These are phyloP conservation scores for Periparus ater DNA, from an alignment of 2,797 vertebrate species.

Conservation along the genomic window DNA sequence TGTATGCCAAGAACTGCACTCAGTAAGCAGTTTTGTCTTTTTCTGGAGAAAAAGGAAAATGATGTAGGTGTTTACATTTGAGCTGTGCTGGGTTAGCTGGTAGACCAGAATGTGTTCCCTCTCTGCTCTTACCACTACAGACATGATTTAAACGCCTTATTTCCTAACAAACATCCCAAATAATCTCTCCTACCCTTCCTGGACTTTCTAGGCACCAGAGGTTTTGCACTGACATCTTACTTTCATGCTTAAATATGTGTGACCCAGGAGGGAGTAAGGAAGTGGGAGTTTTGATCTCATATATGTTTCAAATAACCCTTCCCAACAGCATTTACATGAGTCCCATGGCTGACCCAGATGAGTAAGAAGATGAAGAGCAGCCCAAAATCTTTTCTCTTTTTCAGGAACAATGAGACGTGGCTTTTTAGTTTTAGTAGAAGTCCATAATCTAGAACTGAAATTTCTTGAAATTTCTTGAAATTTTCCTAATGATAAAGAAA, in stretches of 20 bases:
- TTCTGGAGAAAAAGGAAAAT: background rate
- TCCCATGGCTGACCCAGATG: fast-evolving
- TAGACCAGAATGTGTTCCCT: background rate
- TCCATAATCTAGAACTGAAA: background rate
- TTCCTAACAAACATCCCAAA: background rate
- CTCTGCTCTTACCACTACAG: background rate
- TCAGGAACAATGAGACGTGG: background rate
- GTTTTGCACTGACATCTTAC: background rate
- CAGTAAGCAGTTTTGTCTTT: background rate
- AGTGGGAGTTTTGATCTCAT: background rate
- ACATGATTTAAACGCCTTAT: background rate
- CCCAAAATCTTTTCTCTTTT: background rate
- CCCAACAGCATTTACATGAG: background rate
- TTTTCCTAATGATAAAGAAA: background rate
- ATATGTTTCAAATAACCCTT: background rate
- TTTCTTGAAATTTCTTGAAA: background rate
- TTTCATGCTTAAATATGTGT: background rate
- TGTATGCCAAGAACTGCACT: fast-evolving
- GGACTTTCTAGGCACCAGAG: background rate
- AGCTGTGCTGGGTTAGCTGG: background rate
- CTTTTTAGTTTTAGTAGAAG: background rate
- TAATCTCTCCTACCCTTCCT: background rate
- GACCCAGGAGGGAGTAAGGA: background rate
- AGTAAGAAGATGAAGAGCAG: background rate
- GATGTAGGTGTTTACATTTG: fast-evolving